Base-by-base conservation (phyloP, 2,797 vertebrate genomes). In the Eremophila alpestris region DNA sequence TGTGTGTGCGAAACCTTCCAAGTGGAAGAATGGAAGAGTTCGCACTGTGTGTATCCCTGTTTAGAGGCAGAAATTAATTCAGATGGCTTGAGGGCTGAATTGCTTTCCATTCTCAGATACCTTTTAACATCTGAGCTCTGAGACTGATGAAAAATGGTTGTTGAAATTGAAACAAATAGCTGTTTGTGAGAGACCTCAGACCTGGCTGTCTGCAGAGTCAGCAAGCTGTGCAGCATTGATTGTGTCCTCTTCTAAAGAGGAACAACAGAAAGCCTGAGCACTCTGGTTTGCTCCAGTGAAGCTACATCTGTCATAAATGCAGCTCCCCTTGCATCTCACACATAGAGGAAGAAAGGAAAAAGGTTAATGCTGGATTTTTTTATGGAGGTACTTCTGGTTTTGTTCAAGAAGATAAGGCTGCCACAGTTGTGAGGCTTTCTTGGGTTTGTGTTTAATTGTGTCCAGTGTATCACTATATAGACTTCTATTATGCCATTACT, bases 131-230 rank as follows among this genome's bases (percentile, higher is more conserved):
- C n/a, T 22, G 22, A 74, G n/a, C 46, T 78, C 65, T 88, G 49
- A 87, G 67, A 51, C 69, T 83, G 82, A 56, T 84, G 87, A 80
- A 71, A 87, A 91, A 77, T 30, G 29, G 79, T 74, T 51, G 40
- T 62, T 75, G 81, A 94, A 89, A 67, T 74, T 68, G 30, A 89
- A 88, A 81, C 55, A 95, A 91, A 77, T 80, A 85, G 40, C 78
- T 84, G 38, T 78, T 93, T 89, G 55, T 92, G 81, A 76, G 75
- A 83, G 62, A 65, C 54, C 26, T 81, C 83, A 73, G 70, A 73
- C 40, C 15, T 81, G 68, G 14, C 84, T 74, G 54, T 70, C 67
- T 63, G 3, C 38, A 41, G 69, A 67, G 41, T 94, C 83, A 89
- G 70, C 87, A 81, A 26, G 54, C 68, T 78, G 27, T 79, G 68